These are phyloP conservation scores for Coelinius sp. DNA, from an alignment of 2,888 invertebrate species.

Conservation along the genomic window DNA sequence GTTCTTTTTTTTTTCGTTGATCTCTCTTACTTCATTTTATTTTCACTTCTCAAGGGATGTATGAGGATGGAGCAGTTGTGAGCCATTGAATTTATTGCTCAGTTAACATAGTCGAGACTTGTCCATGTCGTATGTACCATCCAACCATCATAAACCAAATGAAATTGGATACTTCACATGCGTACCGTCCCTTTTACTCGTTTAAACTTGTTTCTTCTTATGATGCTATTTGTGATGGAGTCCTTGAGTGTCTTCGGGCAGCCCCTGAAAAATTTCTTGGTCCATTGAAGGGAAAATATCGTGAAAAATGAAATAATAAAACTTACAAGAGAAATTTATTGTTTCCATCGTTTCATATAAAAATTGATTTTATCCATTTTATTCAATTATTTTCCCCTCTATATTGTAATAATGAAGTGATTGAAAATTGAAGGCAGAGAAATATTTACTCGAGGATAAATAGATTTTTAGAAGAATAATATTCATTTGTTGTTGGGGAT, in stretches of 20 bases:
- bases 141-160: conserved; percentile 16
- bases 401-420: no score
- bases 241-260: neutral
- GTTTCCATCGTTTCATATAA: no score
- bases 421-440: no score
- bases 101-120: conserved; percentile 17
- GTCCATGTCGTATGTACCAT: neutral
- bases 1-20: neutral
- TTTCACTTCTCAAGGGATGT: neutral
- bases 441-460: no score
- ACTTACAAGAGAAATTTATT: neutral
- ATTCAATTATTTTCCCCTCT: no score
- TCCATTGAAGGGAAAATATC: neutral
- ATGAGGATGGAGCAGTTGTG: neutral
- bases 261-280: neutral
- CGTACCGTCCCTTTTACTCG: neutral
- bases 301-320: neutral
- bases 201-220: neutral
- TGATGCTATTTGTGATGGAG: neutral
- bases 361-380: no score
- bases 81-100: conserved; percentile 16
- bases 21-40: conserved; percentile 9
- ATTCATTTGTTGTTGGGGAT: no score
- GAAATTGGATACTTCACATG: conserved; percentile 1
- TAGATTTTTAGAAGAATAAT: no score